Evolutionary conservation across 1,140 invertebrate species (phyloP), one percentile per base, ranked within the genome.

Genomic region (Cotesia chilonis): DNA sequence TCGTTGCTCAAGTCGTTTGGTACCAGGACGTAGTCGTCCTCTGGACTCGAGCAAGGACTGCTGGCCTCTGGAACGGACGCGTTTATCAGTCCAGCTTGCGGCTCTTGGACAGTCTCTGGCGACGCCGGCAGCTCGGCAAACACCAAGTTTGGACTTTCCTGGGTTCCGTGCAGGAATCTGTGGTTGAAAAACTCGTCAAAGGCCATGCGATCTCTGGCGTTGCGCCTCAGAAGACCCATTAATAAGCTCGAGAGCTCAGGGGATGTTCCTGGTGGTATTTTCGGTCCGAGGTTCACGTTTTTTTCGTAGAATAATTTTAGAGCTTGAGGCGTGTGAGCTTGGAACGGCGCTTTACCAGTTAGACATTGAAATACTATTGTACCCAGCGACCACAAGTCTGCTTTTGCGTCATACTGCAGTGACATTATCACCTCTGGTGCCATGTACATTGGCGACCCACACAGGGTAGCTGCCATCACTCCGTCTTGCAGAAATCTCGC

Each of bases 381-480:
- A 63, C 98, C 98, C 74, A 99, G 90, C 74, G 96, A 98, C 98
- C 98, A 99, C 70, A 99, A 88, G 88, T 99, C 98, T 55, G 98
- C 98, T 88, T 99, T 99, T 12, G 97, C 97, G 88, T 98, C 96
- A 85, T 99, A 99, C 82, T 99, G 96, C 63, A 98, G 87, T 2
- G 97, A 99, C 98, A 99, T 99, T 77, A 99, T 99, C 47, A 99
- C 98, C 91, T 99, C 98, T 1, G 98, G 97, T 38, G 97, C 97
- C 98, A 99, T 99, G 81, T 99, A 99, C 98, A 99, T 99, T 3
- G 98, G 98, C 47, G 98, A 99, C 17, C 98, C 98, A 87, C 98
- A 99, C 2, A 99, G 88, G 47, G 98, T 99, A 61, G 96, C 98
- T 60, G 98, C 98, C 98, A 99, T 99, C 14, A 98, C 96, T 63